These are phyloP conservation scores for Eueides isabella DNA, from an alignment of 1,140 invertebrate species.

Conservation along the genomic window DNA sequence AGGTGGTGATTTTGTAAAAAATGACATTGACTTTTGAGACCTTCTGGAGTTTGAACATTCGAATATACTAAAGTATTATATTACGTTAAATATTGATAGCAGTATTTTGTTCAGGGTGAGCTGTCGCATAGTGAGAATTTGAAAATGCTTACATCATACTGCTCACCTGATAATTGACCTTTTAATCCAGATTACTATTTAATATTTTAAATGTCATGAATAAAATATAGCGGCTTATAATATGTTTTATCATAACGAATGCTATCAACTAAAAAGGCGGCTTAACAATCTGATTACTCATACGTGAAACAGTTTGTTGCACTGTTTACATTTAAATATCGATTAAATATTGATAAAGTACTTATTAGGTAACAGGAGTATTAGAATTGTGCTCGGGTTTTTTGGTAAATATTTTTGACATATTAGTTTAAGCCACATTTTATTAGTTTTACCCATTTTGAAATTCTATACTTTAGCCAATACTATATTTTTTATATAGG, in stretches of 20 bases:
- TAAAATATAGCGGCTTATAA: neutral
- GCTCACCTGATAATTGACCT: slow-evolving; percentile 10
- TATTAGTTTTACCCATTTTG: no score
- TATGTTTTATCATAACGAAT: neutral
- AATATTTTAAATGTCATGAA: neutral
- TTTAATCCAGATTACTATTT: slow-evolving; percentile 11
- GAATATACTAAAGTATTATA: slow-evolving; percentile 32
- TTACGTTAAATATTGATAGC: slow-evolving; percentile 32
- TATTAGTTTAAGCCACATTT: no score
- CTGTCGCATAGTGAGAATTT: slow-evolving; percentile 13
- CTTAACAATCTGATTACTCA: neutral
- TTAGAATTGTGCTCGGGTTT: no score
- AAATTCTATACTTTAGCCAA: no score
- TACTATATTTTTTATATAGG: no score
- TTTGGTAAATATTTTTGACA: no score
- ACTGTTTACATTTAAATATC: neutral
- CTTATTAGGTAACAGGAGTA: no score
- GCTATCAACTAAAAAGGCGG: slow-evolving; percentile 1
- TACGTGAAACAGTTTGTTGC: neutral
- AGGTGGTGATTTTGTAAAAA: slow-evolving; percentile 28
- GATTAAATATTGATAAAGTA: neutral
- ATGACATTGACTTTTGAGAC: slow-evolving; percentile 32
- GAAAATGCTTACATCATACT: slow-evolving; percentile 6
- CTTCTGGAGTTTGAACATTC: slow-evolving; percentile 29
- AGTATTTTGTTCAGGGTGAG: slow-evolving; percentile 30